Conservation (phyloP, 2,888 invertebrate species). For the Drosophila villosipedis region DNA sequence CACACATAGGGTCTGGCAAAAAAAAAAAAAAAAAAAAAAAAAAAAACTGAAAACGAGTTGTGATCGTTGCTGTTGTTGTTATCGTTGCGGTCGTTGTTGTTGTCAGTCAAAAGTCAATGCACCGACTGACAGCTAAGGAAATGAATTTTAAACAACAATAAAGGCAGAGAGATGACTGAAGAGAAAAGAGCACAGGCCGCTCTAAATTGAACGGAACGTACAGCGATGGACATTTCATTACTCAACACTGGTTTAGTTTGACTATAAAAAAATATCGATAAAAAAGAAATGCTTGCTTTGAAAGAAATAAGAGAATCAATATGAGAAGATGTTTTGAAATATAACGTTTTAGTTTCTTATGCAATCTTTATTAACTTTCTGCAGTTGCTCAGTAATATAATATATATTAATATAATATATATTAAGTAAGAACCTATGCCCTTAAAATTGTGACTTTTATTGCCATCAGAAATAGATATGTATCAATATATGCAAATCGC, state of each 20-base stretch:
- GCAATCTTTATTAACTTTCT: not conserved
- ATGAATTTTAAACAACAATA: slow-evolving; percentile 43
- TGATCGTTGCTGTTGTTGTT: slow-evolving; percentile 20
- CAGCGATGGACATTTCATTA: slow-evolving; percentile 19
- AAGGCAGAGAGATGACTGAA: slow-evolving; percentile 7
- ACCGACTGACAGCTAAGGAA: slow-evolving; percentile 54
- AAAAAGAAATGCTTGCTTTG: not conserved
- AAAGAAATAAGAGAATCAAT: not conserved
- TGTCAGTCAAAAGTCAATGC: slow-evolving; percentile 65
- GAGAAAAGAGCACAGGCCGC: slow-evolving; percentile 15
- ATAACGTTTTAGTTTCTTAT: not conserved
- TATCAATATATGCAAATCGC: not conserved
- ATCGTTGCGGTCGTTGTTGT: slow-evolving; percentile 14
- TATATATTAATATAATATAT: not conserved
- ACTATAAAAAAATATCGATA: not conserved
- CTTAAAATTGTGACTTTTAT: not conserved
- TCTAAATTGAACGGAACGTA: slow-evolving; percentile 9
- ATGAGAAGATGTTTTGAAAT: not conserved
- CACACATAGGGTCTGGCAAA: slow-evolving; percentile 30
- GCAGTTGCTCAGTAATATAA: not conserved
- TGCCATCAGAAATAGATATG: not conserved
- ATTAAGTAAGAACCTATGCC: too few relatives aligned
- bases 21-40: slow-evolving; percentile 41
- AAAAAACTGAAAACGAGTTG: slow-evolving; percentile 53
- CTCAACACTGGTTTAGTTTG: not conserved